Evolutionary conservation across 2,888 invertebrate species (phyloP), one percentile per base, ranked within the genome.

Genomic region (Nymphalis polychloros): DNA sequence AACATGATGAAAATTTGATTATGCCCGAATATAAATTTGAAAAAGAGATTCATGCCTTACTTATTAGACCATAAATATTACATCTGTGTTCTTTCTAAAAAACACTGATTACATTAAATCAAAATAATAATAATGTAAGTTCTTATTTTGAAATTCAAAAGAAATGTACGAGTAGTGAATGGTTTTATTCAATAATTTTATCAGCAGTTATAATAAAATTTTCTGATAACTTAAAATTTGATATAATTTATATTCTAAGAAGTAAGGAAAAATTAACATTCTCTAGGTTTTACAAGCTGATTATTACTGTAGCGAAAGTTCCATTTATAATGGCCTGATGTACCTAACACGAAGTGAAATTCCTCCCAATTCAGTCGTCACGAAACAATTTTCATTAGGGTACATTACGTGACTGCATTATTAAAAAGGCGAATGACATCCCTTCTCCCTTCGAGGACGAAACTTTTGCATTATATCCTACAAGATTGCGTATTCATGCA

Each of bases 331-430:
- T 79, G 80, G 80, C 84, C 83, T 83, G 83, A 84, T 82, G 82
- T 85, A 75, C 80, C 80, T 84, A 84, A 85, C 81, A 82, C 81
- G 78, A 79, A 83, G 85, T 83, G 83, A 86, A 87, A 88, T 83
- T 80, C 78, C 77, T 70, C 79, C 77, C 80, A 87, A 86, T 84
- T 85, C 85, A 85, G 85, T 85, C 83, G 86, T 86, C 85, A 83
- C 84, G 83, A 79, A 89, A 87, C 89, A 88, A 89, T 90, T 91
- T 91, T 88, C 89, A 90, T 90, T 90, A 89, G 85, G 80, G 80
- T 74, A 79, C 76, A 80, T 81, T 86, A 90, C 90, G 89, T 89
- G 90, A 86, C 88, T 86, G 84, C 79, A 83, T 84, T 90, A 86
- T 84, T 82, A 88, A 91, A 80, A 79, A 79, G 79, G 79, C 73